These are phyloP conservation scores for Caenorhabditis imperialis DNA, from an alignment of 2,888 invertebrate species.

Conservation along the genomic window DNA sequence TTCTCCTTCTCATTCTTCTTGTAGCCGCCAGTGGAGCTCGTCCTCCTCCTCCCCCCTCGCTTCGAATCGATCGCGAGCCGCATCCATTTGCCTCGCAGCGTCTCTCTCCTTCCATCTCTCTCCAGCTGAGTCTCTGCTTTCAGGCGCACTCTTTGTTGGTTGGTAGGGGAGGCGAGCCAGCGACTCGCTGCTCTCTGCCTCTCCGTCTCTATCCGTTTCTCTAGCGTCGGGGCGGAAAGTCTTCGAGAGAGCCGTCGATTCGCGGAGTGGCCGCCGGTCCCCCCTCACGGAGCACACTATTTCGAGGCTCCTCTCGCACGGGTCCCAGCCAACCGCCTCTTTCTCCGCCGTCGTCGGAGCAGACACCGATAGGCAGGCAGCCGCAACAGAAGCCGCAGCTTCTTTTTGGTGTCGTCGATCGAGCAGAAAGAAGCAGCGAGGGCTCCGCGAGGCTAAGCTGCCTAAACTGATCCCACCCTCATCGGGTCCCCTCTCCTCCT, in stretches of 20 bases:
- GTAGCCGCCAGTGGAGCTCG: neutral
- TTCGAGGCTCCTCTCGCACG: conserved; percentile 9
- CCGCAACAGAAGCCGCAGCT: conserved; percentile 36
- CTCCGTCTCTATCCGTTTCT: conserved; percentile 4
- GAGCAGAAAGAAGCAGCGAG: conserved; percentile 30
- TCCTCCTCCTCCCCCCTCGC: neutral
- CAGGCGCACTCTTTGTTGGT: conserved; percentile 13
- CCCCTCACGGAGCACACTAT: conserved; percentile 23
- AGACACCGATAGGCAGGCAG: conserved; percentile 37
- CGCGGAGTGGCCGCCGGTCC: conserved; percentile 19
- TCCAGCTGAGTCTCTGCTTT: conserved; percentile 16
- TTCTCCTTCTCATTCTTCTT: conserved; percentile 15
- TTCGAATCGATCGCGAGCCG: conserved; percentile 21
- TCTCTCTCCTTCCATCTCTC: conserved; percentile 7
- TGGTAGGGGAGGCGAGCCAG: conserved; percentile 20
- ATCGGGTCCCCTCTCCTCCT: too few relatives aligned
- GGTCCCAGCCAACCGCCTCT: conserved; percentile 34
- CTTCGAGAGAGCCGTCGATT: conserved; percentile 32
- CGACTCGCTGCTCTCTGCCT: conserved; percentile 7
- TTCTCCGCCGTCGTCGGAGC: conserved; percentile 12
- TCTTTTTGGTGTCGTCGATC: conserved; percentile 54
- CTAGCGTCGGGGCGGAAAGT: conserved; percentile 21
- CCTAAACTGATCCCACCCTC: conserved; percentile 46
- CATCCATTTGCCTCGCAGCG: neutral
- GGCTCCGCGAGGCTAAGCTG: conserved; percentile 34